Evolutionary conservation across 2,113 vertebrate genomes (phyloP).

Genomic region (Mesitornis unicolor): DNA sequence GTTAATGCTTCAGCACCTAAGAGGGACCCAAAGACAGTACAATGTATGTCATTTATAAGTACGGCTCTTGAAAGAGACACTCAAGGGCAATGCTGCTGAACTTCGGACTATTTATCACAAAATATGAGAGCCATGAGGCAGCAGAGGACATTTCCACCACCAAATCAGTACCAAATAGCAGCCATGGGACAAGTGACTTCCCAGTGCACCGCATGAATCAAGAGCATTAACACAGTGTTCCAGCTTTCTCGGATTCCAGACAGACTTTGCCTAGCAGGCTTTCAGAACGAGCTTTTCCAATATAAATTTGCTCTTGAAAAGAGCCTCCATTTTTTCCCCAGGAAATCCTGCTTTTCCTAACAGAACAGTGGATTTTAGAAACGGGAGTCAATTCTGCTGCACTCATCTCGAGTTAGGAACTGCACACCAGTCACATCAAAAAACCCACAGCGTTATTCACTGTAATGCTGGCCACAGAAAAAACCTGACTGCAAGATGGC

Average conservation of each 20-base stretch:
- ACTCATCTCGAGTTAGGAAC: neutral
- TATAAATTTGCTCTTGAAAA: neutral
- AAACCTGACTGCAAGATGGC: neutral
- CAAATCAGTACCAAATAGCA: neutral
- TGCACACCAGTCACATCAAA: neutral
- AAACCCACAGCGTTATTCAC: neutral
- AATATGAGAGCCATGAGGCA: neutral
- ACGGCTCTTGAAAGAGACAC: neutral
- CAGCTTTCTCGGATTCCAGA: neutral
- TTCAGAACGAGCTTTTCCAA: neutral
- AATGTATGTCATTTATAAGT: fast-evolving
- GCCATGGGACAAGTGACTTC: no score
- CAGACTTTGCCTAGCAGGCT: neutral
- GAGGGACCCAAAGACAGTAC: neutral
- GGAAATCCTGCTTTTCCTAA: neutral
- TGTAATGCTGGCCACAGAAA: neutral
- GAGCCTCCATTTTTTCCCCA: no score
- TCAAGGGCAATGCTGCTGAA: neutral
- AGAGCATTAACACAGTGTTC: fast-evolving
- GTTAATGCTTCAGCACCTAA: neutral
- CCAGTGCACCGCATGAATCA: neutral
- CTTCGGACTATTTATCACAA: neutral
- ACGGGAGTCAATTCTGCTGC: fast-evolving
- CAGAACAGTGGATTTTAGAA: neutral
- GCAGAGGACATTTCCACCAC: neutral